Conservation (phyloP, 1,140 invertebrate species). For the Polypedilum pembai region DNA sequence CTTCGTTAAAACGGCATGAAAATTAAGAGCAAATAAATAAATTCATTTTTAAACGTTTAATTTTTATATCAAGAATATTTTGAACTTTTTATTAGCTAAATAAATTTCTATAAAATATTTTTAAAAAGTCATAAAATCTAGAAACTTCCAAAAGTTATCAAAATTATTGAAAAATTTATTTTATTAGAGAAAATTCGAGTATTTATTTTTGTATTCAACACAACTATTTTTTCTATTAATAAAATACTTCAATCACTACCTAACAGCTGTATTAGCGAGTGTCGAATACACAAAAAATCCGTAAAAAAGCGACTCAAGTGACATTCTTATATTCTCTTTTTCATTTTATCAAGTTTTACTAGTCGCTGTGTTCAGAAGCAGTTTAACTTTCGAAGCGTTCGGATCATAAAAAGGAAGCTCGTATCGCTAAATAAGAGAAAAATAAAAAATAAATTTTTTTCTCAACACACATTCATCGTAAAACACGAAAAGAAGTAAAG, state of each 20-base stretch:
- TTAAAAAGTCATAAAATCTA: background rate
- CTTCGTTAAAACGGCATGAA: background rate
- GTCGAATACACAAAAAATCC: background rate
- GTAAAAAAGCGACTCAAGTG: background rate
- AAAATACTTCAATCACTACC: background rate
- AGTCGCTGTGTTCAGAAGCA: background rate
- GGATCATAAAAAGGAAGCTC: background rate
- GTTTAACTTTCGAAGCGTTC: background rate
- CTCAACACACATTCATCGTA: conserved; percentile 8
- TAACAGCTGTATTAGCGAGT: background rate
- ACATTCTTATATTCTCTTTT: background rate
- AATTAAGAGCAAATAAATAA: conserved; percentile 1
- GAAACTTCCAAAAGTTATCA: background rate
- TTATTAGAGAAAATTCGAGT: background rate
- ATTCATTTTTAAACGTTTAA: background rate
- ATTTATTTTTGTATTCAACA: background rate
- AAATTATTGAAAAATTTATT: background rate
- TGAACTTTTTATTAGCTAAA: background rate
- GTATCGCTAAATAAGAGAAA: background rate
- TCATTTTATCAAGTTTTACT: conserved; percentile 4
- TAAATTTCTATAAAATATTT: no score
- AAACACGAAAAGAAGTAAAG: background rate
- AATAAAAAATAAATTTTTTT: background rate
- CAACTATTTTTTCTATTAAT: background rate
- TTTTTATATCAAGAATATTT: background rate